These are phyloP conservation scores for Idaea biselata DNA, from an alignment of 2,888 invertebrate species.

Conservation along the genomic window DNA sequence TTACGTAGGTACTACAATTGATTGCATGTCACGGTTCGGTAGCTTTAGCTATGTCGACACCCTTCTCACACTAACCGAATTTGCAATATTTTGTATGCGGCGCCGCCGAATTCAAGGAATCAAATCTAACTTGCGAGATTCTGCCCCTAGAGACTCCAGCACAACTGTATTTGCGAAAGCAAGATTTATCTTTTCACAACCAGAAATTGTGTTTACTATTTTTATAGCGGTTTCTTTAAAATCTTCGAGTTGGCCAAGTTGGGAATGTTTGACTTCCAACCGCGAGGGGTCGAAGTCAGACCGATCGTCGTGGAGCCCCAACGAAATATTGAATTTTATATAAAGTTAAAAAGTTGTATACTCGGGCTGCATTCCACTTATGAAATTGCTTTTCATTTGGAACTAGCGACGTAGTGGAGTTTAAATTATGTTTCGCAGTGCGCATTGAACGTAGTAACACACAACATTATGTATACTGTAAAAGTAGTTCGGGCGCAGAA, in stretches of 20 bases:
- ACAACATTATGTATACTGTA: slow-evolving; percentile 27
- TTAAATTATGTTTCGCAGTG: slow-evolving; percentile 28
- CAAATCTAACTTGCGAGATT: slow-evolving; percentile 66
- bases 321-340: slow-evolving; percentile 60
- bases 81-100: slow-evolving; percentile 59
- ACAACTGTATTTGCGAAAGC: slow-evolving; percentile 50
- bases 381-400: slow-evolving; percentile 52
- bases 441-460: slow-evolving; percentile 27
- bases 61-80: slow-evolving; percentile 43
- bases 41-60: slow-evolving; percentile 22
- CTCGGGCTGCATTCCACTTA: slow-evolving; percentile 46
- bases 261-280: slow-evolving; percentile 41
- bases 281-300: slow-evolving; percentile 15
- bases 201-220: slow-evolving; percentile 68
- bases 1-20: not conserved
- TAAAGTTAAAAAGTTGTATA: slow-evolving; percentile 40
- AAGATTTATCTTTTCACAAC: slow-evolving; percentile 62
- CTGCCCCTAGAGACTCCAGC: slow-evolving; percentile 43
- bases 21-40: not conserved
- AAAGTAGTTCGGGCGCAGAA: slow-evolving; percentile 36
- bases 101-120: slow-evolving; percentile 56
- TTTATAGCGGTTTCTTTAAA: slow-evolving; percentile 58
- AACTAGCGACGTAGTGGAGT: slow-evolving; percentile 17
- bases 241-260: slow-evolving; percentile 36
- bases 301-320: slow-evolving; percentile 24